Base-by-base conservation (phyloP, 2,113 vertebrate species). In the Eonycteris spelaea region DNA sequence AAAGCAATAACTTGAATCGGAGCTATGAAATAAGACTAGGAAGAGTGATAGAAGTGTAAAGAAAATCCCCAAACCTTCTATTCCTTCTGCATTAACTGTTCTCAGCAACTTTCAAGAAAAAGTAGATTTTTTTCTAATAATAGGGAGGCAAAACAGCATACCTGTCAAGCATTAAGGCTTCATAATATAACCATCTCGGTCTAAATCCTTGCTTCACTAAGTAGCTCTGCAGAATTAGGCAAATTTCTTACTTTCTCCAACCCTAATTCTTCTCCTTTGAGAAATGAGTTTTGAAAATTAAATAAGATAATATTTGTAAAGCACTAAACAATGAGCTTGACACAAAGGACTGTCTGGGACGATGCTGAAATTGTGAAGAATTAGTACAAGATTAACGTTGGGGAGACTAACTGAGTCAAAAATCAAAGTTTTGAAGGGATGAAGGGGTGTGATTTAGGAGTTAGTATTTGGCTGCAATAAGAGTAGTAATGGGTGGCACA, bases 281-380 rank as follows among this genome's bases (percentile, higher is more conserved):
- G 19, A 82, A 94, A 33, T 73, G 45, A 21, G 48, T 38, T 71
- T 24, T 92, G 35, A 57, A 45, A 38, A n/a, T 67, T 57, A 87
- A 67, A 75, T 80, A 24, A 83, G 14, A 48, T 84, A 24, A 43
- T 84, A 48, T 57, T 82, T 95, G 77, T 84, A 68, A 70, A 95
- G 43, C n/a, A 35, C 4, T 70, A 48, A 43, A 48, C 48, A 75
- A 38, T 87, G 24, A 48, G 24, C 14, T 59, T 75, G 30, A 59
- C 21, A 51, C 51, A 75, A 55, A 83, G 16, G 8, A 26, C 40
- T 51, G 8, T 15, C 40, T 51, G 14, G 70, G 26, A 67, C 33
- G 33, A 70, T 67, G 4, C 28, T 83, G 51, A 59, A 59, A 75
- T 6, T 82, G 13, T 14, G 35, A 83, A 61, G 51, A 51, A 61